Evolutionary conservation across 2,797 vertebrate species (phyloP).

Genomic region (Syndactyla subalaris): DNA sequence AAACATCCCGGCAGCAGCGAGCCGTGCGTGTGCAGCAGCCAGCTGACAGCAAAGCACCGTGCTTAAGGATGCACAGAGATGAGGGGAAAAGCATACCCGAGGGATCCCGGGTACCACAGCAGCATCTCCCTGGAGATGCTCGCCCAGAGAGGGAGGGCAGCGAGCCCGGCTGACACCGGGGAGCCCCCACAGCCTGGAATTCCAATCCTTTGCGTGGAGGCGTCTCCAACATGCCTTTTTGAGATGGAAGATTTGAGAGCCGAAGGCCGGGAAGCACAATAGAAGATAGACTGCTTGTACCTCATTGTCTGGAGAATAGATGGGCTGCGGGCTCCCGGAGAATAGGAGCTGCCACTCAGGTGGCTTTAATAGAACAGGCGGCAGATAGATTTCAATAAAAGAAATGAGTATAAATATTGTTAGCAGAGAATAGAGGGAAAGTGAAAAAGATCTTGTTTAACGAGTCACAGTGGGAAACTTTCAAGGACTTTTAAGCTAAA

Average conservation of each 20-base stretch:
- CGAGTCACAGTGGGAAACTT: constrained; percentile 68
- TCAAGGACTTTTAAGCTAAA: constrained; percentile 64
- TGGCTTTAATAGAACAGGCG: constrained; percentile 68
- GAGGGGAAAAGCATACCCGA: neutral
- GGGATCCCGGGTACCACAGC: neutral
- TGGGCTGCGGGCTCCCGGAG: constrained; percentile 78
- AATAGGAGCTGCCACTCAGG: constrained; percentile 78
- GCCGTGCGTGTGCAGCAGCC: neutral
- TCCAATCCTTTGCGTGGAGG: neutral
- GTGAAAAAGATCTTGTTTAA: constrained; percentile 62
- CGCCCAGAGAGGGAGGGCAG: fast-evolving
- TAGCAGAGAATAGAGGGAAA: constrained; percentile 64
- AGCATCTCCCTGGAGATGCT: neutral
- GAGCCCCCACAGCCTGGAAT: neutral
- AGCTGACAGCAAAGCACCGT: neutral
- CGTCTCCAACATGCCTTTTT: constrained; percentile 19
- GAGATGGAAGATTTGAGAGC: constrained; percentile 50
- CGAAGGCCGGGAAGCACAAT: constrained; percentile 50
- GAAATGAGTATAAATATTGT: constrained; percentile 80
- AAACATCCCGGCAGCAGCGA: neutral
- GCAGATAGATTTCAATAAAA: constrained; percentile 76
- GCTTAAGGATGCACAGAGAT: fast-evolving
- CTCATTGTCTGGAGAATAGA: constrained; percentile 78
- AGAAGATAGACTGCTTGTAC: constrained; percentile 47
- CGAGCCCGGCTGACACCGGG: fast-evolving